phyloP scores from a whole-genome alignment of 2,888 invertebrate species.

The Troides helena region DNA sequence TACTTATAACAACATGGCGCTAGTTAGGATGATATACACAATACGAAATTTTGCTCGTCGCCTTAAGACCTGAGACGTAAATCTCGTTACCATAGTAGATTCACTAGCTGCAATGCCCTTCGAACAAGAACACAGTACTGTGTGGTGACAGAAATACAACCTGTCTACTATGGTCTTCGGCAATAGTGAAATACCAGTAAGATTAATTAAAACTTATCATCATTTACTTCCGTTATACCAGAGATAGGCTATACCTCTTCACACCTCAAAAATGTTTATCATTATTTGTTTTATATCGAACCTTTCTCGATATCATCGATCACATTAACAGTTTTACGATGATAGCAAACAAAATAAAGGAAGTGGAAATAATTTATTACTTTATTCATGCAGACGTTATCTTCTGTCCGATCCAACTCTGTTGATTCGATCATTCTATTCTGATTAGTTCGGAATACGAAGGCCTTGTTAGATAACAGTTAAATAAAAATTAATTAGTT shows the following conservation, averaged over 20 bases:
- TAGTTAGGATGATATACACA: too few relatives aligned
- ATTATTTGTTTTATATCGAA: slow-evolving; percentile 26
- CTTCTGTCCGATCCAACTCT: slow-evolving; percentile 67
- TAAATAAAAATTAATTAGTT: slow-evolving; percentile 38
- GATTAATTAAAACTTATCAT: background rate
- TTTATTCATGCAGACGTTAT: slow-evolving; percentile 75
- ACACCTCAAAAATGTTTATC: slow-evolving; percentile 26
- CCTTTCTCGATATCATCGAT: slow-evolving; percentile 61
- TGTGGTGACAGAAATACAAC: too few relatives aligned
- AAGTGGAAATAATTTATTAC: slow-evolving; percentile 74
- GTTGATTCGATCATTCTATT: slow-evolving; percentile 63
- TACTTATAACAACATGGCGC: too few relatives aligned
- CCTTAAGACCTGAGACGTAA: too few relatives aligned
- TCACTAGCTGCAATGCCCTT: too few relatives aligned
- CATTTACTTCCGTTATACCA: background rate
- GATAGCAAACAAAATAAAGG: slow-evolving; percentile 65
- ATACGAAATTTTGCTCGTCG: too few relatives aligned
- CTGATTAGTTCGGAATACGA: slow-evolving; percentile 52
- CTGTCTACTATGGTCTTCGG: too few relatives aligned
- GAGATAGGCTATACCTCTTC: slow-evolving; percentile 15
- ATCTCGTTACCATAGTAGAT: too few relatives aligned
- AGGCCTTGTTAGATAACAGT: slow-evolving; percentile 48
- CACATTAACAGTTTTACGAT: slow-evolving; percentile 69
- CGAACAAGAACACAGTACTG: too few relatives aligned
- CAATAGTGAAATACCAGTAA: too few relatives aligned